Evolutionary conservation across 2,797 vertebrate species (phyloP).

Genomic region (Coccyzus lansbergi): DNA sequence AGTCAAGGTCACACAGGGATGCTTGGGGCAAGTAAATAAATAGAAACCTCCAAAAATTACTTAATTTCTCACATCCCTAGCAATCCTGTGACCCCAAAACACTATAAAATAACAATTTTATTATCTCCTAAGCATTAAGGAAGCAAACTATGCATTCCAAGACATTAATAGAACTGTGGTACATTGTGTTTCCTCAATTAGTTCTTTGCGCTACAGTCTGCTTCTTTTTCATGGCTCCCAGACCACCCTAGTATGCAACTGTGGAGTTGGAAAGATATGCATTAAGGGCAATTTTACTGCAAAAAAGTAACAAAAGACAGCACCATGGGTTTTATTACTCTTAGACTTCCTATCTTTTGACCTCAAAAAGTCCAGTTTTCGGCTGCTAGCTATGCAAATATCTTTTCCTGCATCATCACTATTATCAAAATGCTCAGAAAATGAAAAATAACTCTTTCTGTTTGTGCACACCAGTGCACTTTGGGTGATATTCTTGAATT

Average conservation of each 20-base stretch:
- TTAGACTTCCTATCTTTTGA: background rate
- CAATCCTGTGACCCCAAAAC: background rate
- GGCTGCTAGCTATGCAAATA: background rate
- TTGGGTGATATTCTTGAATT: background rate
- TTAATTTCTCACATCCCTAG: background rate
- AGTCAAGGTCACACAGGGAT: background rate
- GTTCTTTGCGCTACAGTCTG: background rate
- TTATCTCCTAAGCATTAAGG: background rate
- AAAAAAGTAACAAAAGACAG: background rate
- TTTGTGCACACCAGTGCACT: background rate
- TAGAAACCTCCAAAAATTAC: background rate
- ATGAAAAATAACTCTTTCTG: background rate
- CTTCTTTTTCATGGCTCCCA: background rate
- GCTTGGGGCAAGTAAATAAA: background rate
- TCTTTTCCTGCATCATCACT: background rate
- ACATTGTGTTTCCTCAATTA: background rate
- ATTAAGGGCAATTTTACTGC: background rate
- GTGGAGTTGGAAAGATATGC: background rate
- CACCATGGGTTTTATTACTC: background rate
- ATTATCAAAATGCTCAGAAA: background rate
- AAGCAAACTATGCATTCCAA: background rate
- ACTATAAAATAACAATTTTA: background rate
- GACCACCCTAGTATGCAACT: background rate
- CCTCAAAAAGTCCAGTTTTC: background rate
- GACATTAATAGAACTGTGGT: background rate